These are phyloP conservation scores for Drosophila guanche DNA, from an alignment of 1,140 invertebrate species.

Conservation along the genomic window DNA sequence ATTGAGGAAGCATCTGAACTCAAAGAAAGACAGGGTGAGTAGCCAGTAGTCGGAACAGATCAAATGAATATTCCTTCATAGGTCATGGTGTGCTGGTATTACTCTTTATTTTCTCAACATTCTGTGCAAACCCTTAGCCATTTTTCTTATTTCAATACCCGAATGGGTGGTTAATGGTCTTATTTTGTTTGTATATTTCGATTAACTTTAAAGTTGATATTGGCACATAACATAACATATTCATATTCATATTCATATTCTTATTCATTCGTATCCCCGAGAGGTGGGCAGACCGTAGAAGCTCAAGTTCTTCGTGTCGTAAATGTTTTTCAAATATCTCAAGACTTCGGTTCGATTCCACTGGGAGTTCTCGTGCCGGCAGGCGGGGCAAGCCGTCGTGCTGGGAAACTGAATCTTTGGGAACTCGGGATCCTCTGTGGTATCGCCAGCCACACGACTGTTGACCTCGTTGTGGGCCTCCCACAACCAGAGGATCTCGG, in stretches of 20 bases:
- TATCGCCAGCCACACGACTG: constrained; percentile 90
- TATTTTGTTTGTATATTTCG: no score
- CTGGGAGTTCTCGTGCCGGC: constrained; percentile 71
- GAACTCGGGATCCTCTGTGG: constrained; percentile 94
- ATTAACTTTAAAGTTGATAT: no score
- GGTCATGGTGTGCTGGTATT: no score
- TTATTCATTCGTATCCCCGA: constrained; percentile 21
- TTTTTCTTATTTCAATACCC: no score
- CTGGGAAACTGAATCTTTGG: constrained; percentile 97
- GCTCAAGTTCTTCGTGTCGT: constrained; percentile 40
- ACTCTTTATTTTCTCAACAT: no score
- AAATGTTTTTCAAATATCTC: constrained; percentile 42
- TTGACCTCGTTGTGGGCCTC: constrained; percentile 97
- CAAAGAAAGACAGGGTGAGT: no score
- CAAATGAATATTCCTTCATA: no score
- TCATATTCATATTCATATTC: neutral
- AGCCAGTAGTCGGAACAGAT: no score
- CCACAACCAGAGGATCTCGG: constrained; percentile 96
- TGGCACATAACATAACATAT: neutral
- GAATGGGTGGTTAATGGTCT: no score
- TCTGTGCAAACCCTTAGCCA: no score
- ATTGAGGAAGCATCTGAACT: no score
- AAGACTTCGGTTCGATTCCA: constrained; percentile 40
- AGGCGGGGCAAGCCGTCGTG: constrained; percentile 87
- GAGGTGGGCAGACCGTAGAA: constrained; percentile 55